Evolutionary conservation across 2,888 invertebrate genomes (phyloP).

Genomic region (Leptinotarsa tumamoca): DNA sequence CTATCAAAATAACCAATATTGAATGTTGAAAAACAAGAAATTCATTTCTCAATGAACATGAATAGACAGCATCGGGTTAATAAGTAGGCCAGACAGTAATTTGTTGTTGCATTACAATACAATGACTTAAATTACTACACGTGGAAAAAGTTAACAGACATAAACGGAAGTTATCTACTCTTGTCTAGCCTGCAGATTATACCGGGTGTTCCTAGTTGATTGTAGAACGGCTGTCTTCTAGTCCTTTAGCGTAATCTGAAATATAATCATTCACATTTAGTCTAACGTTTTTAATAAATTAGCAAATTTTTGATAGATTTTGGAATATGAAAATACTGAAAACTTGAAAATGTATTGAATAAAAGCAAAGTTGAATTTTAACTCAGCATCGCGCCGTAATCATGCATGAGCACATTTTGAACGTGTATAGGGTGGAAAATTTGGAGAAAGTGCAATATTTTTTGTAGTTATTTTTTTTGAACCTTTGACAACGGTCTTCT

Average conservation of each 20-base stretch:
- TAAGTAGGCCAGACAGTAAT: constrained; percentile 24
- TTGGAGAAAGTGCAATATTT: no score
- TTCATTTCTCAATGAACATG: background rate
- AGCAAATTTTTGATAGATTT: no score
- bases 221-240: background rate
- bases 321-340: no score
- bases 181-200: constrained; percentile 2
- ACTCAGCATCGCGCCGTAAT: no score
- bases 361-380: no score
- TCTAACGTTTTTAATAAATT: background rate
- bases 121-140: constrained; percentile 27
- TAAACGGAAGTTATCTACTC: constrained; percentile 15
- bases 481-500: no score
- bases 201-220: background rate
- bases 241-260: constrained; percentile 18
- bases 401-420: no score
- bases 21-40: background rate
- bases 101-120: constrained; percentile 23
- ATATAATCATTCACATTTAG: background rate
- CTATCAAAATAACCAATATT: background rate
- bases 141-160: constrained; percentile 16
- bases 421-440: no score
- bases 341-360: no score
- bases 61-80: background rate
- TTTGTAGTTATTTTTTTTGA: no score